These are phyloP conservation scores for Glyptemys insculpta DNA, from an alignment of 2,797 vertebrate species.

Conservation along the genomic window DNA sequence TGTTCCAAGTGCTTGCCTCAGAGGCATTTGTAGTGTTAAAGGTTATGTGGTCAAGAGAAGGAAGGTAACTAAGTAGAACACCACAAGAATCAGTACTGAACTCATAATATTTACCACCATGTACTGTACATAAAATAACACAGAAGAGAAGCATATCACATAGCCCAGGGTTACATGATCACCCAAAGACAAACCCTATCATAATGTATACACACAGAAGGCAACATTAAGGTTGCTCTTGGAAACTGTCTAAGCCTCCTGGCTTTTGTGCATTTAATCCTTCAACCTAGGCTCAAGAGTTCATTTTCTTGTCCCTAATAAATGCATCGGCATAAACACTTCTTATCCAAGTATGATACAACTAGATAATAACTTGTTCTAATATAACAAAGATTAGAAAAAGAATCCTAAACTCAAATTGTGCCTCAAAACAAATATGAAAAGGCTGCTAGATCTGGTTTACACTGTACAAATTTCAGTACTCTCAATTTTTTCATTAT, in stretches of 20 bases:
- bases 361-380: background rate
- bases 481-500: background rate
- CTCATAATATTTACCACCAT: background rate
- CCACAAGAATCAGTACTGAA: background rate
- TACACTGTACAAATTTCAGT: background rate
- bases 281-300: background rate
- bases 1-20: background rate
- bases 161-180: background rate
- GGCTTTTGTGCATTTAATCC: background rate
- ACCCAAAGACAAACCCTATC: background rate
- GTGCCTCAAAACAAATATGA: background rate
- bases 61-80: background rate
- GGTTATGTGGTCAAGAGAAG: background rate
- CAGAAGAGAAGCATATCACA: background rate
- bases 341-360: background rate
- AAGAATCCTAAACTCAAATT: background rate
- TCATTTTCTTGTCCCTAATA: background rate
- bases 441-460: background rate
- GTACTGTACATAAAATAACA: background rate
- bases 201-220: background rate
- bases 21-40: constrained; percentile 1
- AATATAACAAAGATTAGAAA: background rate
- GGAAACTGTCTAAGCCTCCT: background rate
- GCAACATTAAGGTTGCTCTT: background rate
- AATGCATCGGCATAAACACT: background rate